A percentile compares a stretch with the other conserved stretches of the same genome.
These are phyloP conservation scores for Rachycentron canadum DNA, from an alignment of 2,797 vertebrate species.

Conservation along the genomic window DNA sequence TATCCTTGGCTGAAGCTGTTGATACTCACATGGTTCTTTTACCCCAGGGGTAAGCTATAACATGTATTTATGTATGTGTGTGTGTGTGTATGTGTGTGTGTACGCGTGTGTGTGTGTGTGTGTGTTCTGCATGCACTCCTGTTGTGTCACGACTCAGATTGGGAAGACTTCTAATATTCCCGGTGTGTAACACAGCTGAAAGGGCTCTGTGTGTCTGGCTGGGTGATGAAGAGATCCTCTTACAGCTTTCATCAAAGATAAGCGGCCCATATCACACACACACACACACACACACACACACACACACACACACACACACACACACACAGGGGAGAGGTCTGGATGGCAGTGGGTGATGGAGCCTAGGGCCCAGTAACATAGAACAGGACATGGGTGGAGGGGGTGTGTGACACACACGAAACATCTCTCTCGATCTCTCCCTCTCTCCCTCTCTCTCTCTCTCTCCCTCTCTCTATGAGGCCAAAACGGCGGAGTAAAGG, in stretches of 20 bases:
- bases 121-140: background rate
- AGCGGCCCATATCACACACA: constrained; percentile 19
- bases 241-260: constrained; percentile 64
- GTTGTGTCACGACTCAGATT: background rate
- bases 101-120: constrained; percentile 6
- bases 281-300: constrained; percentile 10
- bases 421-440: constrained; percentile 6
- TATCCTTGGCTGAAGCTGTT: no score
- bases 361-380: constrained; percentile 34
- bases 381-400: constrained; percentile 29
- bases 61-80: background rate
- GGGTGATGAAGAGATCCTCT: constrained; percentile 61
- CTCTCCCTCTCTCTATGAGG: no score
- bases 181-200: constrained; percentile 70
- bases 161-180: constrained; percentile 12
- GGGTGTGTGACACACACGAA: constrained; percentile 34
- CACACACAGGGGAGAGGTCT: constrained; percentile 18
- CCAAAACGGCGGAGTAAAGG: constrained; percentile 63
- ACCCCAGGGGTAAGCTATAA: no score
- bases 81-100: constrained; percentile 1
- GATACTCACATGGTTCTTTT: background rate
- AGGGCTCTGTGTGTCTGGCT: constrained; percentile 23
- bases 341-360: constrained; percentile 58
- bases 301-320: constrained; percentile 14
- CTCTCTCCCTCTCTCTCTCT: constrained; percentile 39